Base-by-base conservation (phyloP, 2,113 vertebrate species). In the Clarias batrachus region DNA sequence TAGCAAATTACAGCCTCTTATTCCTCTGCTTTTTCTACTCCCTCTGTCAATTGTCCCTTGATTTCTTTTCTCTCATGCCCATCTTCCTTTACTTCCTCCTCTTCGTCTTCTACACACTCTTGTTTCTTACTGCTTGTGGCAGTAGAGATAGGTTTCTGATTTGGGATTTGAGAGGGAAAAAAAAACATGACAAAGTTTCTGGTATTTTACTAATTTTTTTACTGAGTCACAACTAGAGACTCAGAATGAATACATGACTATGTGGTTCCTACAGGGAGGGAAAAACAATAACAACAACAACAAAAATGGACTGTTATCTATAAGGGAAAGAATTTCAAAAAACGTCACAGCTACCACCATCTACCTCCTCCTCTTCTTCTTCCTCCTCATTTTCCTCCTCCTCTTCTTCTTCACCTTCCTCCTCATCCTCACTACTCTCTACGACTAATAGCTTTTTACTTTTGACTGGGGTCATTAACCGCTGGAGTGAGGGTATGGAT, bases 361-460 rank as follows among this genome's bases (percentile, higher is more conserved):
- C 81, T 88, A 88, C 89, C 87, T 88, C 78, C 78, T 86, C 65
- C 37, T 56, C 85, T 25, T 54, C 87, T 0, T 91, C 88, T 0
- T 92, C 91, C 0, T 91, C 91, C 0, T 91, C 90, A 0, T 91
- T 89, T 0, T 91, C 89, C 0, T 89, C 89, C 0, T 90, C 91
- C 0, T 90, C 88, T 0, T 91, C 90, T 0, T 90, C 90, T 0
- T 90, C 83, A 14, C 81, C 88, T 0, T 92, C 91, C 0, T 93
- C 91, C 0, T 94, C 91, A 19, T 94, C 93, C 48, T 93, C 90
- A 90, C 70, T 92, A 89, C 82, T 92, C 57, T 89, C 71, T 81
- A 80, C n/a, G 71, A 60, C 81, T 77, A 82, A 33, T 78, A 57
- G 88, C 23, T 84, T 71, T 90, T 90, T 93, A 89, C 73, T 88